Evolutionary conservation across 2,888 invertebrate genomes (phyloP).

Genomic region (Pasiphila rectangulata): DNA sequence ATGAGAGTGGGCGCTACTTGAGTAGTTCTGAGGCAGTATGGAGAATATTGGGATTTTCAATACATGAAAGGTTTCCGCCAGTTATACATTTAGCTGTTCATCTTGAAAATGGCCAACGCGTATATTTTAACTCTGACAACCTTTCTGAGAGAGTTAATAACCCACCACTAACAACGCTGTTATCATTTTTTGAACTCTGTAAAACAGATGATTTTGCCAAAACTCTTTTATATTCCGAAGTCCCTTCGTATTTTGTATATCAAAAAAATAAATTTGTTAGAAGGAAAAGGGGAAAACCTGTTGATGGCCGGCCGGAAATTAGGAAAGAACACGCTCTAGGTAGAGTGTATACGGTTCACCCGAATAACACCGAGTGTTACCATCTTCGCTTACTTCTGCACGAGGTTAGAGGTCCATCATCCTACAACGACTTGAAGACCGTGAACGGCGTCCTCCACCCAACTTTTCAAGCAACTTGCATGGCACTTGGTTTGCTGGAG

Average conservation of each 20-base stretch:
- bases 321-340: constrained; percentile 10
- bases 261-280: constrained; percentile 6
- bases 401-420: background rate
- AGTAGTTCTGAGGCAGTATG: constrained; percentile 28
- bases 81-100: constrained; percentile 26
- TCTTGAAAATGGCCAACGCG: constrained; percentile 27
- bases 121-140: constrained; percentile 27
- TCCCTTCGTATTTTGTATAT: constrained; percentile 7
- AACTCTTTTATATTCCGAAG: constrained; percentile 5
- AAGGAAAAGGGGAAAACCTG: background rate
- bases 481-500: background rate
- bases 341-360: constrained; percentile 11
- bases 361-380: constrained; percentile 9
- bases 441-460: background rate
- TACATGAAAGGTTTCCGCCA: constrained; percentile 25
- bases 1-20: constrained; percentile 22
- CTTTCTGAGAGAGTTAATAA: constrained; percentile 2
- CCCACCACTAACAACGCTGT: constrained; percentile 24
- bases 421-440: background rate
- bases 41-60: constrained; percentile 24
- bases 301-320: constrained; percentile 1
- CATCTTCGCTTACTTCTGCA: background rate
- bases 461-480: background rate
- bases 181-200: constrained; percentile 24
- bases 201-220: constrained; percentile 13